Percentiles rank a stretch among this genome's conserved stretches.
Evolutionary conservation across 35 echinoderm and acorn worm genomes (phyloP).

Genomic region (Diadema setosum): DNA sequence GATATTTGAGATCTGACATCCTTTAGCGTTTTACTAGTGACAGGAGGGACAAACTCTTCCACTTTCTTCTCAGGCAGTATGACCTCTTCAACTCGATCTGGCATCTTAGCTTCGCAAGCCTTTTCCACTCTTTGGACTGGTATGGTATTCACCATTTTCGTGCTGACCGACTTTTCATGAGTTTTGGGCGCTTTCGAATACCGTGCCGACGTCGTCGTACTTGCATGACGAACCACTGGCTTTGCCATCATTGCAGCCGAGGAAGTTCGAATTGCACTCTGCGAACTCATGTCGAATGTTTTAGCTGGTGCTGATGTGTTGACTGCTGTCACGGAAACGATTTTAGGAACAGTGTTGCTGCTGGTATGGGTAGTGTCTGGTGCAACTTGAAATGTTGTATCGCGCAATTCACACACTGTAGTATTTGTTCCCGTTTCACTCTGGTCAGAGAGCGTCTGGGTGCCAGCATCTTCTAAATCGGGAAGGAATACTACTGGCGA

Average conservation of each 20-base stretch:
- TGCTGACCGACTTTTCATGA: not conserved
- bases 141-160: not conserved
- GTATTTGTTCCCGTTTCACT: not conserved
- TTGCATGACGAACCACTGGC: not conserved
- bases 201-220: not conserved
- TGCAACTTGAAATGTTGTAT: conserved; percentile 23
- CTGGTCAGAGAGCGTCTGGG: not conserved
- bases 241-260: conserved; percentile 14
- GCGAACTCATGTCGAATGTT: conserved; percentile 6
- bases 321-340: not conserved
- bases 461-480: not conserved
- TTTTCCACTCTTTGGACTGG: not conserved
- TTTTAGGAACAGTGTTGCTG: not conserved
- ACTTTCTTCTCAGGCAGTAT: not conserved
- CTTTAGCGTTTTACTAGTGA: not conserved
- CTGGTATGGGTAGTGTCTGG: not conserved
- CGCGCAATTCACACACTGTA: not conserved
- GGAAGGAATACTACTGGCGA: not conserved
- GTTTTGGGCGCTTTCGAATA: not conserved
- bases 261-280: not conserved
- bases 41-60: not conserved
- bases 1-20: not conserved
- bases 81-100: not conserved
- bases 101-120: conserved; percentile 3
- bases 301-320: not conserved